A percentile compares a stretch with the other conserved stretches of the same genome.
phyloP scores from a whole-genome alignment of 2,888 invertebrate species.

The Torymus texanus region DNA sequence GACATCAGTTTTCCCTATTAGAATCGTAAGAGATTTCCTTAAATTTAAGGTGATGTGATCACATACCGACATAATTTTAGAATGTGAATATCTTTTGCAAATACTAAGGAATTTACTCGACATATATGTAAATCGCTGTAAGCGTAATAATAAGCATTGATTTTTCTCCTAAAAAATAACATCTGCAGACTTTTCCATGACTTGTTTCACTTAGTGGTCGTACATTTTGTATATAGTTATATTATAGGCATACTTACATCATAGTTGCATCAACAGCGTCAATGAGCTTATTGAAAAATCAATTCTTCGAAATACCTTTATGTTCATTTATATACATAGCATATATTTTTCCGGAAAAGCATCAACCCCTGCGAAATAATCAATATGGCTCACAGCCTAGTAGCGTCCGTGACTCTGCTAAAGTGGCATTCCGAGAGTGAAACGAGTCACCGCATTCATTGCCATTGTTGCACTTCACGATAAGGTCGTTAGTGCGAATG shows the following conservation, averaged over 20 bases:
- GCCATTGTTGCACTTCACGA: constrained; percentile 57
- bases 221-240: not conserved
- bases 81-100: no score
- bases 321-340: not conserved
- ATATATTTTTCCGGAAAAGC: not conserved
- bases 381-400: constrained; percentile 24
- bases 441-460: not conserved
- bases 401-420: constrained; percentile 48
- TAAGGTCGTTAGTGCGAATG: constrained; percentile 58
- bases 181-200: no score
- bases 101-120: no score
- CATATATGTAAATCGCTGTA: no score
- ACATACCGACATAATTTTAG: no score
- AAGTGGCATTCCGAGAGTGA: constrained; percentile 56
- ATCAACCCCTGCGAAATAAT: constrained; percentile 24
- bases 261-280: not conserved
- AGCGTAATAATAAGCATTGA: no score
- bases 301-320: constrained; percentile 10
- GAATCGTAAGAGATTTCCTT: no score
- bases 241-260: no score
- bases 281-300: constrained; percentile 51
- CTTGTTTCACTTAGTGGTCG: not conserved
- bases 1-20: no score
- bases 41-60: no score
- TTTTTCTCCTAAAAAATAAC: no score